Evolutionary conservation across 2,888 invertebrate genomes (phyloP), one percentile per base, ranked within the genome.

Genomic region (Girardia tigrina): DNA sequence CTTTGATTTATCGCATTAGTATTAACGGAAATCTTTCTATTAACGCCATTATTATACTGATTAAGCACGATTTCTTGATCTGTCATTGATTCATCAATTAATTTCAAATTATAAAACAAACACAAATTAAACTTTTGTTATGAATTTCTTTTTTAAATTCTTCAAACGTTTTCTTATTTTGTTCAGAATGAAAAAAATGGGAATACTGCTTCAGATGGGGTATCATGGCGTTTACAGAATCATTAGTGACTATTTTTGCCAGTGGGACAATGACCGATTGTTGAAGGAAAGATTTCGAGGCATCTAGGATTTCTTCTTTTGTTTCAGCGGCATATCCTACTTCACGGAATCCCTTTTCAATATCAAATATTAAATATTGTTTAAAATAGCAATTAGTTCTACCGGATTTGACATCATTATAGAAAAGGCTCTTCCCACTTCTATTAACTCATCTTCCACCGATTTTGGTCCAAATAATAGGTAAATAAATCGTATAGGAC

Each of bases 221-320:
- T 26, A 36, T 26, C 73, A 72, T 72, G 36, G 36, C 73, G 4
- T 14, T 20, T n/a, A 72, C n/a, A 29, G 42, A 23, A 28, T 42
- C 29, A 6, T 29, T 42, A 1, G 73, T 29, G 4, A 42, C 36
- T 26, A 36, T n/a, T 42, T 72, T 27, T 26, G 26, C 23, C 12
- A 72, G 42, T 29, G 73, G 73, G 1, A 72, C 73, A n/a, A 72
- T 42, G n/a, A 72, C 73, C 6, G 73, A 72, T n/a, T 72, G 29
- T 12, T 72, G 36, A 8, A 72, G 73, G 26, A 72, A 72, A 20
- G 26, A 2, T 26, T 42, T 29, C 1, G 42, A 26, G n/a, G 36
- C 73, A 26, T 72, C 73, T 23, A 72, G 26, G 16, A 72, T 29
- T 26, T 72, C 73, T 29, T 72, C 73, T 26, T 72, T 72, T 26